phyloP scores from a whole-genome alignment of 1,140 invertebrate genomes.

The Drosophila seguyi region DNA sequence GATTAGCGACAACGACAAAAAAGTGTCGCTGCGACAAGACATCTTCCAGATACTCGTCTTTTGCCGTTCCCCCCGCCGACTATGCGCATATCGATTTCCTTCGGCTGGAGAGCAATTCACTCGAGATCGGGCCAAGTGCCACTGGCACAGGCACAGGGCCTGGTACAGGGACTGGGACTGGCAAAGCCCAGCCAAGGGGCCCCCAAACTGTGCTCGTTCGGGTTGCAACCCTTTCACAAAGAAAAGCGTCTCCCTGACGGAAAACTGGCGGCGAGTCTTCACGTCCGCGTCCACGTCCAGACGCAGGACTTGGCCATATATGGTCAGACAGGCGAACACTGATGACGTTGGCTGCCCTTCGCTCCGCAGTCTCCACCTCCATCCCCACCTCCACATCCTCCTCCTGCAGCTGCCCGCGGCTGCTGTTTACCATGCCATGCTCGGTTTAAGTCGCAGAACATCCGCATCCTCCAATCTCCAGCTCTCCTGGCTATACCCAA shows the following conservation, averaged over 20 bases:
- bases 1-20: background rate
- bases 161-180: conserved; percentile 1
- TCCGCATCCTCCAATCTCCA: conserved; percentile 43
- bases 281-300: conserved; percentile 31
- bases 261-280: conserved; percentile 63
- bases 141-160: conserved; percentile 22
- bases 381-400: too few species aligned
- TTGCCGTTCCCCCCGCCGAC: conserved; percentile 34
- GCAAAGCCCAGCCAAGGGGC: conserved; percentile 32
- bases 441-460: conserved; percentile 65
- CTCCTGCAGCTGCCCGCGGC: conserved; percentile 29
- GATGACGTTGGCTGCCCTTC: conserved; percentile 28
- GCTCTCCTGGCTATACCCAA: background rate
- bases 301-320: conserved; percentile 70
- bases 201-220: conserved; percentile 27
- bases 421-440: conserved; percentile 71
- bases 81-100: conserved; percentile 52
- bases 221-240: conserved; percentile 58
- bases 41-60: conserved; percentile 42
- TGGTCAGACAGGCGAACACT: conserved; percentile 54
- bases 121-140: conserved; percentile 78
- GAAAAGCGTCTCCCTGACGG: conserved; percentile 71
- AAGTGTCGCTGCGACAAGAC: conserved; percentile 33
- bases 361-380: background rate
- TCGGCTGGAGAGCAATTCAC: conserved; percentile 65